Evolutionary conservation across 2,888 invertebrate species (phyloP).

Genomic region (Falcaria lacertinaria): DNA sequence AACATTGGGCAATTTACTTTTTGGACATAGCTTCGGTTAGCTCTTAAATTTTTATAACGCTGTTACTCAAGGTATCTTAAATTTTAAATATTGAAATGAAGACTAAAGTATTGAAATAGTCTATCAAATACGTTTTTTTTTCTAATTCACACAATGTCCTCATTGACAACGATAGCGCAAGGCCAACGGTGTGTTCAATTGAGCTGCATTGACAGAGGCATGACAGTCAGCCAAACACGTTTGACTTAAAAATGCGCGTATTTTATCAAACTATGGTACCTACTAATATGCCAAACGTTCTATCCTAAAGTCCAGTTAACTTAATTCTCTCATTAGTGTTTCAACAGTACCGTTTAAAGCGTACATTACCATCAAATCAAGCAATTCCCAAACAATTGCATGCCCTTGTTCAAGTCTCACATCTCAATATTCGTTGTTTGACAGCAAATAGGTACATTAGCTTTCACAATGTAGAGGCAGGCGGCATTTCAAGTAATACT

Average conservation of each 20-base stretch:
- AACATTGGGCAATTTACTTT: not conserved
- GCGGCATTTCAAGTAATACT: conserved; percentile 50
- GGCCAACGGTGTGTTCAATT: too few species aligned
- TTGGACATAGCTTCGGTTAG: not conserved
- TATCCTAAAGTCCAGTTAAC: not conserved
- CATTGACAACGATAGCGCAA: too few species aligned
- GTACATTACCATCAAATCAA: not conserved
- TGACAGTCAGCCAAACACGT: too few species aligned
- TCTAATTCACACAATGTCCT: too few species aligned
- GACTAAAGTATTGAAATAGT: too few species aligned
- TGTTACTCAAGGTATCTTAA: too few species aligned
- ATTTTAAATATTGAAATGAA: too few species aligned
- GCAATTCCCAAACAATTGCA: not conserved
- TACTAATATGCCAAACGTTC: not conserved
- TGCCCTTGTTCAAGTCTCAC: conserved; percentile 1
- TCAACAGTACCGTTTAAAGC: not conserved
- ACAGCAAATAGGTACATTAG: conserved; percentile 30
- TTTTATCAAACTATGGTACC: not conserved
- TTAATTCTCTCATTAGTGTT: not conserved
- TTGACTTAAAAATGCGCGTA: not conserved
- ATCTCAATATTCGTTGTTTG: not conserved
- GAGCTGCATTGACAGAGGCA: too few species aligned
- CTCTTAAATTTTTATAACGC: too few species aligned
- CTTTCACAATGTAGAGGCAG: conserved; percentile 49
- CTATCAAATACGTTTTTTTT: too few species aligned